These are phyloP conservation scores for Myiagra hebetior DNA, from an alignment of 2,113 vertebrate genomes.

Conservation along the genomic window DNA sequence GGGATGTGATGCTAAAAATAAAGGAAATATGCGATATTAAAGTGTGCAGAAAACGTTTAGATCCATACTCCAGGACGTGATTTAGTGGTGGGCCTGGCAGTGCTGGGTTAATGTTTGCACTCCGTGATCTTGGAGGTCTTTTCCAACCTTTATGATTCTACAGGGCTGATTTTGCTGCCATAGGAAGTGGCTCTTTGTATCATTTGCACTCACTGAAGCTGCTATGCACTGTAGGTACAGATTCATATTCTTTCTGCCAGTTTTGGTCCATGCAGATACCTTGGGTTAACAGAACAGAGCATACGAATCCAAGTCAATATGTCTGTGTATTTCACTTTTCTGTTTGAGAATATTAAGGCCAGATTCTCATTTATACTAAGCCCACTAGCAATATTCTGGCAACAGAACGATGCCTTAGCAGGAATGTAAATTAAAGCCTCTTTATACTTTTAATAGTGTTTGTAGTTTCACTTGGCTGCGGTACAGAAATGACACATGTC, in stretches of 20 bases:
- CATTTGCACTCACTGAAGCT: background rate
- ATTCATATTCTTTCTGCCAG: background rate
- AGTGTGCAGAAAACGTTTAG: background rate
- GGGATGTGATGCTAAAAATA: background rate
- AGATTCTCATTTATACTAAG: constrained; percentile 34
- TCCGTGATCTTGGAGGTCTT: background rate
- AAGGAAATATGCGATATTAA: background rate
- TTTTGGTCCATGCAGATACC: background rate
- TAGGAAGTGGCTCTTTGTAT: background rate
- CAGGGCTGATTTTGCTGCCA: background rate
- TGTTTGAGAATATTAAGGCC: constrained; percentile 21
- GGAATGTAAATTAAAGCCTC: constrained; percentile 42
- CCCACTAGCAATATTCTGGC: constrained; percentile 30
- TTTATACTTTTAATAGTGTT: constrained; percentile 41
- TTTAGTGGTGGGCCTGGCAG: background rate
- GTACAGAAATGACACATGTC: constrained; percentile 59
- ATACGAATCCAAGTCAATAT: background rate
- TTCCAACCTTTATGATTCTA: background rate
- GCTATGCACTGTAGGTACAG: background rate
- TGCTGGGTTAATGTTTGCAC: background rate
- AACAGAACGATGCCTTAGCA: constrained; percentile 3
- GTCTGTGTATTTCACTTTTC: constrained; percentile 41
- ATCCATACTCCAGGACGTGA: background rate
- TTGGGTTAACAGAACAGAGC: background rate
- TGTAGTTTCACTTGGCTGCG: constrained; percentile 60